Evolutionary conservation across 1,140 invertebrate genomes (phyloP).

Genomic region (Mesaphorura yosii): DNA sequence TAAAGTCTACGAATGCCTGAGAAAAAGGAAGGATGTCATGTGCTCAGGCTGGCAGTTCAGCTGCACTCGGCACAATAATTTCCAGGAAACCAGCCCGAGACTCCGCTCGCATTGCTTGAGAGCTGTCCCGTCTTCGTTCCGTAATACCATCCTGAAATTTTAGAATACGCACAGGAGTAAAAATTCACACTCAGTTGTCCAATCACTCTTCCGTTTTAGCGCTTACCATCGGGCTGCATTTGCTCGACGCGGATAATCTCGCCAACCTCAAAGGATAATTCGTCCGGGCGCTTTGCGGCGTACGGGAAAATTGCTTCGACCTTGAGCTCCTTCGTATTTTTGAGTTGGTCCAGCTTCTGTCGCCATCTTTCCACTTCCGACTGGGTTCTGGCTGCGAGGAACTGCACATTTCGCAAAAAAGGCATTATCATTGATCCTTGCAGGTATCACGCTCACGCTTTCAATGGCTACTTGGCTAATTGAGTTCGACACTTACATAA

Average conservation of each 20-base stretch:
- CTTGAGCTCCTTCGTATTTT: constrained; percentile 13
- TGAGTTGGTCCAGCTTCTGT: constrained; percentile 18
- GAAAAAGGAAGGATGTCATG: too few relatives aligned
- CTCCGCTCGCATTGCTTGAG: too few relatives aligned
- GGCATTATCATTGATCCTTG: not conserved
- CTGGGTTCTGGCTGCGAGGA: constrained; percentile 25
- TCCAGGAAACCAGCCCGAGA: constrained; percentile 30
- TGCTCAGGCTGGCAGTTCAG: too few relatives aligned
- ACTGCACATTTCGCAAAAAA: constrained; percentile 12
- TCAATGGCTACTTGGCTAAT: not conserved
- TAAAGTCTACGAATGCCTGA: too few relatives aligned
- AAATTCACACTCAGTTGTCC: not conserved
- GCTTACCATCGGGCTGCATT: constrained; percentile 26
- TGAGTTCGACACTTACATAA: constrained; percentile 20
- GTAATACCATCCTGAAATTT: constrained; percentile 27
- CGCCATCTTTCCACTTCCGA: constrained; percentile 30
- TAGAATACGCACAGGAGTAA: not conserved
- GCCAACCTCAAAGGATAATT: constrained; percentile 27
- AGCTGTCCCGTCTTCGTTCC: constrained; percentile 21
- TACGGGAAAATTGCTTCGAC: constrained; percentile 28
- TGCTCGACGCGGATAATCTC: constrained; percentile 25
- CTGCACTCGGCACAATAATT: constrained; percentile 25
- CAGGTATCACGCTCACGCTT: not conserved
- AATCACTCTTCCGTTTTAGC: not conserved
- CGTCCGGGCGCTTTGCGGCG: constrained; percentile 20